Percentiles rank a stretch among this genome's conserved stretches.
Evolutionary conservation across 2,113 vertebrate species (phyloP).

Genomic region (Athene noctua): DNA sequence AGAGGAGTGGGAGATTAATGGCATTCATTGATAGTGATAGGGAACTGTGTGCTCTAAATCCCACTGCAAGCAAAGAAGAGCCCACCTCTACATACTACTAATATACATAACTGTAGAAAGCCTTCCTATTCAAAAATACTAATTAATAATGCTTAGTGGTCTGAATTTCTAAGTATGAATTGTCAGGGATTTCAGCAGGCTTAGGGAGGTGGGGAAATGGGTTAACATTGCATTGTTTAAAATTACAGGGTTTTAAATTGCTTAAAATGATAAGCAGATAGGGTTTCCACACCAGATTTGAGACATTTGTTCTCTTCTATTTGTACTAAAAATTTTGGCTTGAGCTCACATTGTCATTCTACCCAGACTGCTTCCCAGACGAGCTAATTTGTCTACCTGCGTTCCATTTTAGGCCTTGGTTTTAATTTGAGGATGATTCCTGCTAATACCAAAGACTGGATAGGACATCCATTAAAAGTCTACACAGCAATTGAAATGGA

Average conservation of each 20-base stretch:
- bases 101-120: neutral
- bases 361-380: slow-evolving; percentile 2
- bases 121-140: neutral
- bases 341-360: slow-evolving; percentile 35
- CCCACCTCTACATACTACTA: neutral
- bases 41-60: neutral
- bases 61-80: neutral
- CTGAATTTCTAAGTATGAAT: neutral
- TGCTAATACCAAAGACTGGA: slow-evolving; percentile 31
- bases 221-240: slow-evolving; percentile 12
- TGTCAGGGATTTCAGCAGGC: neutral
- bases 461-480: slow-evolving; percentile 56
- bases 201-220: neutral
- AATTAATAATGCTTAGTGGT: neutral
- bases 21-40: neutral
- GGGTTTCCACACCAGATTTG: neutral
- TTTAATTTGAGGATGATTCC: slow-evolving; percentile 63
- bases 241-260: neutral
- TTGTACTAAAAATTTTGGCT: neutral
- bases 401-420: slow-evolving; percentile 45
- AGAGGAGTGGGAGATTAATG: neutral
- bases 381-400: slow-evolving; percentile 59
- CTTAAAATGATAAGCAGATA: neutral
- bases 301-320: slow-evolving; percentile 8
- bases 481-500: slow-evolving; percentile 49